These are phyloP conservation scores for Celastrina argiolus DNA, from an alignment of 2,888 invertebrate genomes.

Conservation along the genomic window DNA sequence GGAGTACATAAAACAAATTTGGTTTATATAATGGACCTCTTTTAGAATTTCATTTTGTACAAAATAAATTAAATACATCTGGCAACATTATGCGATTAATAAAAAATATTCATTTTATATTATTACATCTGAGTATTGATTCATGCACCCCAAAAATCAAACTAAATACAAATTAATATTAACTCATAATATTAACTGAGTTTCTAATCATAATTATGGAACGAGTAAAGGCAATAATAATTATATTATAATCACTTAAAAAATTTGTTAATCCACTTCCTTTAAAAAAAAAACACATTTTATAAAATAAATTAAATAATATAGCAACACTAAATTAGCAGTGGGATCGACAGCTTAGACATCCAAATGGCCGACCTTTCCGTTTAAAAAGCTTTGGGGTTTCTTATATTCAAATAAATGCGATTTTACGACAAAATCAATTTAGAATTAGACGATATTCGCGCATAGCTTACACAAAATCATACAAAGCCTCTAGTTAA, in stretches of 20 bases:
- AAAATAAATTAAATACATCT: slow-evolving; percentile 16
- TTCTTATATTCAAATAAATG: slow-evolving; percentile 8
- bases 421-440: background rate
- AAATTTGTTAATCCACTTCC: background rate
- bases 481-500: slow-evolving; percentile 30
- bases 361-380: slow-evolving; percentile 4
- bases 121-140: slow-evolving; percentile 1
- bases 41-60: slow-evolving; percentile 11
- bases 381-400: background rate
- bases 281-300: slow-evolving; percentile 4
- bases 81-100: background rate
- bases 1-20: slow-evolving; percentile 17
- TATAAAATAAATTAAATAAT: background rate
- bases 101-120: background rate
- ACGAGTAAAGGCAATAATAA: background rate
- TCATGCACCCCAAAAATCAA: slow-evolving; percentile 14
- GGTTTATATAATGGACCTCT: slow-evolving; percentile 11
- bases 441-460: slow-evolving; percentile 1
- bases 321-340: background rate
- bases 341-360: background rate
- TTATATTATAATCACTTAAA: background rate
- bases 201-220: background rate
- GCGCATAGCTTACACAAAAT: slow-evolving; percentile 22
- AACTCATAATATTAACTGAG: background rate
- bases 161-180: background rate